Evolutionary conservation across 1,140 invertebrate species (phyloP), one percentile per base, ranked within the genome.

Genomic region (Drosophila melanica): DNA sequence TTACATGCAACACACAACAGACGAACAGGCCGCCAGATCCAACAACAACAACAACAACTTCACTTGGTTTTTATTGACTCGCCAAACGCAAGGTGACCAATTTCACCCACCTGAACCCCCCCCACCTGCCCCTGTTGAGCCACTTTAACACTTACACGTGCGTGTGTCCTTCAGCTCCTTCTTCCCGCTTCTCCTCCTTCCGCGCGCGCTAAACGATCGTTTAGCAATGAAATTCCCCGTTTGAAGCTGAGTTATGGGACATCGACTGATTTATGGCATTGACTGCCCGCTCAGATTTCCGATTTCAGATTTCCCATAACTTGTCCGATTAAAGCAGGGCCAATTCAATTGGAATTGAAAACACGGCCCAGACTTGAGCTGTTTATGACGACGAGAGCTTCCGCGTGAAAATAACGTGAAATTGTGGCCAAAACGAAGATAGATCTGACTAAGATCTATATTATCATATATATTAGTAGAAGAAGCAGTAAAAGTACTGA

Each of bases 121-220:
- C 6, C 2, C 9, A 16, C 8, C 30, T 8, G 16, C 39, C 23
- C 8, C 18, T 3, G n/a, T n/a, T n/a, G n/a, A n/a, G n/a, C n/a
- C n/a, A n/a, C 18, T 14, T 4, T 35, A 16, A 3, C 39, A 16
- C 35, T 63, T 11, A 44, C 48, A 23, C 37, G 18, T 44, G 50
- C 41, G 39, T 65, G 50, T 35, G 50, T 65, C 63, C 53, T 58
- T 45, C 64, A 41, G 16, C 18, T 14, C 16, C 27, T 16, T 53
- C 27, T 33, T 7, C 42, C 35, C 35, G n/a, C 63, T 33, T 18
- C 44, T 18, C 48, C 33, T 27, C 42, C 62, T 37, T 18, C 35
- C 57, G 62, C 44, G 58, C 44, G 58, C 74, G 74, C 76, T 87
- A 87, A 86, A 79, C 82, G 82, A 86, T 86, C 82, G 82, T 69